Conservation (phyloP, 2,888 invertebrate species). For the Leptopilina myrica region DNA sequence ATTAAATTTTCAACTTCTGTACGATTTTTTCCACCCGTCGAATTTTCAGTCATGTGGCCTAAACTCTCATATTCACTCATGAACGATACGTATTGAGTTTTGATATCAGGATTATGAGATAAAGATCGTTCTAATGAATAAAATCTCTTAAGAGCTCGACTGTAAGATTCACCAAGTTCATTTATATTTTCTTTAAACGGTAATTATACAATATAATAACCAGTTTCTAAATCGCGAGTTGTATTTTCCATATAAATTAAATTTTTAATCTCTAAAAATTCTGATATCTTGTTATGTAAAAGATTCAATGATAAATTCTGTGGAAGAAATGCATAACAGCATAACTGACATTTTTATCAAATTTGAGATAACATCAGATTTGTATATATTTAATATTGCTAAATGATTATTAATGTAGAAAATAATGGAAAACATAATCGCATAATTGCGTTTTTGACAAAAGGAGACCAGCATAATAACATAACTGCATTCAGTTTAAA, state of each 20-base stretch:
- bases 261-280: conserved; percentile 45
- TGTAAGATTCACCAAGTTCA: conserved; percentile 34
- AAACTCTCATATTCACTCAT: conserved; percentile 40
- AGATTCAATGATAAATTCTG: background rate
- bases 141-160: conserved; percentile 33
- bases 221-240: background rate
- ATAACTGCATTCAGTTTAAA: too few species aligned
- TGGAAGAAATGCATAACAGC: too few species aligned
- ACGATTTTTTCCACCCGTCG: background rate
- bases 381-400: too few species aligned
- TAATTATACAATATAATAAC: background rate
- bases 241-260: background rate
- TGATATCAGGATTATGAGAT: background rate
- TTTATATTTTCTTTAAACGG: conserved; percentile 30
- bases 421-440: too few species aligned
- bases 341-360: too few species aligned
- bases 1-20: background rate
- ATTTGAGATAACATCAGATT: too few species aligned
- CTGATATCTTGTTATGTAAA: conserved; percentile 25
- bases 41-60: conserved; percentile 32
- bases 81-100: conserved; percentile 22
- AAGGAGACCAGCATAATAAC: too few species aligned
- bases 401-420: too few species aligned
- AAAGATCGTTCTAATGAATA: conserved; percentile 23
- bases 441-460: too few species aligned